Evolutionary conservation across 2,888 invertebrate species (phyloP), one percentile per base, ranked within the genome.

Genomic region (Ormyrus nitidulus): DNA sequence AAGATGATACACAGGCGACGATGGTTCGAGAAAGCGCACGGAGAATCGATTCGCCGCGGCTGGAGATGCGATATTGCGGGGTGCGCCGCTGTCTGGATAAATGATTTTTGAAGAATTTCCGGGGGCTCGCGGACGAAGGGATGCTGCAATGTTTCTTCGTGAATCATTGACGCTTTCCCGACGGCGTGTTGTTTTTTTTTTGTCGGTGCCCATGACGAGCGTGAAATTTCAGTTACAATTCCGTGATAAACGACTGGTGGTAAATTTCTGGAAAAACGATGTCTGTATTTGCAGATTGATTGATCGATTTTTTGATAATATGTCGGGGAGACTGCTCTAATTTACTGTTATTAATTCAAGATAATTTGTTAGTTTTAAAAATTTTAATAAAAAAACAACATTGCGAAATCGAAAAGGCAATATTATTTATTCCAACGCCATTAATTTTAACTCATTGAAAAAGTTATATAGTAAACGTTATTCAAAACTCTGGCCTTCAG

Each of bases 1-100:
- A 81, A 81, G 81, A 78, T 70, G 81, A 81, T 78, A 81, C 81
- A 69, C 76, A 61, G 19, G 2, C 64, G 79, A 70, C 66, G 65
- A 75, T 59, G 51, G 51, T 69, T 53, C 53, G 53, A n/a, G 49
- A 9, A 62, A 61, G 10, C 61, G 49, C 34, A 4, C 70, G 19
- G 75, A 51, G 62, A 76, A 79, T 76, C 79, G 81, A 81, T 81
- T 81, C 81, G 81, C 53, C 54, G 53, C 72, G 76, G 34, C 44
- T 7, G 51, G 48, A 46, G 10, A 11, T 11, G 13, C n/a, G 53
- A 11, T 65, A 34, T 64, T 48, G 48, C 34, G 34, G 34, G 34
- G 34, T 34, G 34, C 34, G 34, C 4, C 34, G 34, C 34, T 34
- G 34, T 4, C 34, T 4, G 59, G 74, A 56, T 72, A 75, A 75